Evolutionary conservation across 2,888 invertebrate genomes (phyloP).

Genomic region (Polietes domitor): DNA sequence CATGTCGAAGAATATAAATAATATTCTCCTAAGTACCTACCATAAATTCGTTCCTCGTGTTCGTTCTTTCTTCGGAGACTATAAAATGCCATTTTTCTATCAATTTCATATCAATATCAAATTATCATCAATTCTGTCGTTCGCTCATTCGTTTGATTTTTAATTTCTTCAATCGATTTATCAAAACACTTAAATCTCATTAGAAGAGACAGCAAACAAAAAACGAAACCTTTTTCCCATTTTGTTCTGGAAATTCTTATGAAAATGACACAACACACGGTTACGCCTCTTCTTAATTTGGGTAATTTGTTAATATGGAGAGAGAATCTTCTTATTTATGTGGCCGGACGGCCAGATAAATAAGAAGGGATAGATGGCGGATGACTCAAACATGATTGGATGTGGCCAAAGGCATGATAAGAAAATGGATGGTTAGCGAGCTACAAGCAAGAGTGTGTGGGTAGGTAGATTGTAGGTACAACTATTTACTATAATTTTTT

Average conservation of each 20-base stretch:
- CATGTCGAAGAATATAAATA: background rate
- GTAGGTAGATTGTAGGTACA: no score
- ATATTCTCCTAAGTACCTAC: no score
- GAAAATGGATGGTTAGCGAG: no score
- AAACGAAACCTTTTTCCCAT: background rate
- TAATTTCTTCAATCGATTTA: background rate
- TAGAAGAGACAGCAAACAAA: background rate
- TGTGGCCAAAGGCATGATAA: no score
- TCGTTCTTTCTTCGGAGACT: background rate
- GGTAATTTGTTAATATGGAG: background rate
- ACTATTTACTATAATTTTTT: no score
- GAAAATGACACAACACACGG: background rate
- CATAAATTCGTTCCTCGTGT: no score
- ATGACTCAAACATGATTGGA: no score
- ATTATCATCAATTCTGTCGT: background rate
- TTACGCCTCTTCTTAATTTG: background rate
- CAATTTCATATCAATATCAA: constrained; percentile 2
- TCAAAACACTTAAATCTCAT: constrained; percentile 24
- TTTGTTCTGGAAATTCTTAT: background rate
- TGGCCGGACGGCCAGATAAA: background rate
- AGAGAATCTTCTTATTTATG: background rate
- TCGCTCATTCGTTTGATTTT: background rate
- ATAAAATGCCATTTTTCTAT: background rate
- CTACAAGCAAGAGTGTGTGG: no score
- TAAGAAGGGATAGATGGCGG: background rate